A percentile compares a stretch with the other conserved stretches of the same genome.
Evolutionary conservation across 92 coral and sea anemone genomes (phyloP).

Genomic region (Micromussa lordhowensis): DNA sequence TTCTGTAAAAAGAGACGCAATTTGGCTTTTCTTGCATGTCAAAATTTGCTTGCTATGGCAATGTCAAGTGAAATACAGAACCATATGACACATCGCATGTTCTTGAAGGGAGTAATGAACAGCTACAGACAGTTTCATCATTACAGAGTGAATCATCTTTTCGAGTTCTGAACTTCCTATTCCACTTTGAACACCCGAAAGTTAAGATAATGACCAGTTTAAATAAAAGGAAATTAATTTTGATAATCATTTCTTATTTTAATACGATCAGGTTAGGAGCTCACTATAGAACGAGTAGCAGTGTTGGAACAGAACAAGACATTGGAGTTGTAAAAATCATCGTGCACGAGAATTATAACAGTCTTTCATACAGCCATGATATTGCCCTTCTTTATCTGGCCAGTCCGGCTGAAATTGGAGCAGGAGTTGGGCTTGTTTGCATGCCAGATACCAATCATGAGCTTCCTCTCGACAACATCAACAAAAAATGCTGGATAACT

Average conservation of each 20-base stretch:
- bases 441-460: slow-evolving; percentile 33
- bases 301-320: slow-evolving; percentile 42
- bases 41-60: no score
- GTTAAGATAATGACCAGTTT: no score
- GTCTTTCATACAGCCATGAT: slow-evolving; percentile 46
- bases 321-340: slow-evolving; percentile 27
- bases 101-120: no score
- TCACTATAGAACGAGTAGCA: slow-evolving; percentile 15
- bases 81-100: no score
- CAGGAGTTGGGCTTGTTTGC: slow-evolving; percentile 52
- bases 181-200: no score
- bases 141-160: no score
- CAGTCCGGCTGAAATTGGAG: slow-evolving; percentile 28
- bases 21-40: no score
- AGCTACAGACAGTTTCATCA: no score
- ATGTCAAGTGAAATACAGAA: no score
- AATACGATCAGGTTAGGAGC: slow-evolving; percentile 33
- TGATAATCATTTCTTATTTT: background rate
- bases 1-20: no score
- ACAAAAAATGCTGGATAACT: slow-evolving; percentile 35
- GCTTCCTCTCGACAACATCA: slow-evolving; percentile 25
- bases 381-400: slow-evolving; percentile 40
- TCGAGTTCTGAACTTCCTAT: no score
- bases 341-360: slow-evolving; percentile 34
- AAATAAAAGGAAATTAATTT: no score